Conservation (phyloP, 2,888 invertebrate species). For the Steinernema hermaphroditum region DNA sequence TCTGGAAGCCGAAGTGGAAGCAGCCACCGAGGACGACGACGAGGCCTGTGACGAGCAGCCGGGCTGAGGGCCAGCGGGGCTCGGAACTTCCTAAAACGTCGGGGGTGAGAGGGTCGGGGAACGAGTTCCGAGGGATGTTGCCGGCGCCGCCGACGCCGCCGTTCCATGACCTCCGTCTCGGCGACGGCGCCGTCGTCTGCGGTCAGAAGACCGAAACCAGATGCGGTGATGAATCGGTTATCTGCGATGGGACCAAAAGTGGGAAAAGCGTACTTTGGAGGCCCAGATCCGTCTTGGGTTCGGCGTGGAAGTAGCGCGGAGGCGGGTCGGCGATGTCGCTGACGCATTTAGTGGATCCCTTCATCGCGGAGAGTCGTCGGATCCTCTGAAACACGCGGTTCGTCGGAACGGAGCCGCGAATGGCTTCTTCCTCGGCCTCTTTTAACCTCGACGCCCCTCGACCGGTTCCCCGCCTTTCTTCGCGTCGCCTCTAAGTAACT, state of each 20-base stretch:
- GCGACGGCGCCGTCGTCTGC: conserved; percentile 23
- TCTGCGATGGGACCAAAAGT: too few species aligned
- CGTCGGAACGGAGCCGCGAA: too few species aligned
- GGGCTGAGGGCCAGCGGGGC: too few species aligned
- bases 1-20: conserved; percentile 60
- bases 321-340: conserved; percentile 7
- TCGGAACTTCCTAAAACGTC: too few species aligned
- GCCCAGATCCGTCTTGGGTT: neutral
- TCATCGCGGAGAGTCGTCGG: too few species aligned
- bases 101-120: neutral
- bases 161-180: conserved; percentile 29
- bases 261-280: neutral
- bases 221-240: neutral
- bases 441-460: too few species aligned
- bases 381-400: too few species aligned
- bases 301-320: conserved; percentile 6
- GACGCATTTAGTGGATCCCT: too few species aligned
- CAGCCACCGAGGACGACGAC: conserved; percentile 51
- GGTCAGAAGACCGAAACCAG: conserved; percentile 26
- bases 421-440: neutral
- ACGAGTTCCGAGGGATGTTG: neutral
- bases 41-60: conserved; percentile 39
- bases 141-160: neutral
- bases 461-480: too few species aligned
- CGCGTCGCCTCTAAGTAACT: too few species aligned